These are phyloP conservation scores for Lampropteryx suffumata DNA, from an alignment of 2,888 invertebrate genomes.

Conservation along the genomic window DNA sequence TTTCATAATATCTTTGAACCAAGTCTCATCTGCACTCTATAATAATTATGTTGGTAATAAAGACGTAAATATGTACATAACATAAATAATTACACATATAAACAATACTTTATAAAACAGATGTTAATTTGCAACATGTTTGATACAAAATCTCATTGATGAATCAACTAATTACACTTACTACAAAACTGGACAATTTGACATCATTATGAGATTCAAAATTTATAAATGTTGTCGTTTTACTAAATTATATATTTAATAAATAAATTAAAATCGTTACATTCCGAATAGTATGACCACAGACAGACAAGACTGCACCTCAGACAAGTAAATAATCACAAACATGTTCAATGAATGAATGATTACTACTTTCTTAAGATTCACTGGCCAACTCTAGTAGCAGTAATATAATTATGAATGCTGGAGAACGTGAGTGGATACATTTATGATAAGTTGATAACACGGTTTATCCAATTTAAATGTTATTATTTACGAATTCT, in stretches of 20 bases:
- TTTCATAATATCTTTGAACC: constrained; percentile 56
- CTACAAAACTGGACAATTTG: constrained; percentile 34
- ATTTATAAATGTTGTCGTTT: too few species aligned
- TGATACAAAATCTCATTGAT: background rate
- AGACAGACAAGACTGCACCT: constrained; percentile 16
- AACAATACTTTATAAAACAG: constrained; percentile 25
- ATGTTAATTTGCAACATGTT: constrained; percentile 2
- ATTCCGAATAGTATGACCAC: constrained; percentile 24
- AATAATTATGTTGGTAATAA: constrained; percentile 41
- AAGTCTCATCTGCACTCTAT: constrained; percentile 49
- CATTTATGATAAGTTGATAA: too few species aligned
- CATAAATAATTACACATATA: constrained; percentile 31
- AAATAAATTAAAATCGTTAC: constrained; percentile 5
- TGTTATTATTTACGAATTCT: constrained; percentile 22
- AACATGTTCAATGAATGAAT: constrained; percentile 29
- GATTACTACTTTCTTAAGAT: too few species aligned
- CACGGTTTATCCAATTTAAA: constrained; percentile 9
- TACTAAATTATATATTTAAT: constrained; percentile 11
- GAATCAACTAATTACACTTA: constrained; percentile 1
- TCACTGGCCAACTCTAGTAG: too few species aligned
- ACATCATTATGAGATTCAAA: constrained; percentile 40
- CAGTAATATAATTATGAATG: too few species aligned
- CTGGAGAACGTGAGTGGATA: too few species aligned
- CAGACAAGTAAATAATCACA: constrained; percentile 26
- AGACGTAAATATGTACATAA: constrained; percentile 36